Conservation (phyloP, 2,113 vertebrate species). For the Nyctereutes procyonoides region DNA sequence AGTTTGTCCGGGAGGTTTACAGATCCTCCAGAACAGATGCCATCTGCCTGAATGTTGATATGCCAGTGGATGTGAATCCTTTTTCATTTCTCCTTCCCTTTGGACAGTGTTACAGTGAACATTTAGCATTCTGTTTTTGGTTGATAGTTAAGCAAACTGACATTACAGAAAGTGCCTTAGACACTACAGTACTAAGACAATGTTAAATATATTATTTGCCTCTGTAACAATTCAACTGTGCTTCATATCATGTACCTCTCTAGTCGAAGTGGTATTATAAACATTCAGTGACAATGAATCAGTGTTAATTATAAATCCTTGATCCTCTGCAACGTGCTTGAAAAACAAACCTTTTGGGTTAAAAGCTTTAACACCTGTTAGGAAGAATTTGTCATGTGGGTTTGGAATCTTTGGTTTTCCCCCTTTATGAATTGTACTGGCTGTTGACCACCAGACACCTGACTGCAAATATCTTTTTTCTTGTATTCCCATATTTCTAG, state of each 20-base stretch:
- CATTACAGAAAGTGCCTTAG: slow-evolving; percentile 98
- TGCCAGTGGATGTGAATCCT: slow-evolving; percentile 85
- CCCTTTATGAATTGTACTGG: slow-evolving; percentile 89
- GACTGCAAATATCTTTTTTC: slow-evolving; percentile 94
- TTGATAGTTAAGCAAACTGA: slow-evolving; percentile 87
- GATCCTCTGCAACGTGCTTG: slow-evolving; percentile 87
- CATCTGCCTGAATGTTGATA: slow-evolving; percentile 83
- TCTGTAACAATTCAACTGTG: slow-evolving; percentile 89
- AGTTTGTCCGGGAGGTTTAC: slow-evolving; percentile 27
- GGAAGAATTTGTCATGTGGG: slow-evolving; percentile 88
- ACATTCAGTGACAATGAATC: slow-evolving; percentile 89
- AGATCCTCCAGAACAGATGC: slow-evolving; percentile 51
- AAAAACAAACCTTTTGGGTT: slow-evolving; percentile 90
- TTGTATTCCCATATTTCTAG: slow-evolving; percentile 98
- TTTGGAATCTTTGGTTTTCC: slow-evolving; percentile 82
- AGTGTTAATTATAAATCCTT: slow-evolving; percentile 89
- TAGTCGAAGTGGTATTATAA: slow-evolving; percentile 87
- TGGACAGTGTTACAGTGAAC: slow-evolving; percentile 86
- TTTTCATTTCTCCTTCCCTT: slow-evolving; percentile 54
- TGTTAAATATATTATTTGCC: slow-evolving; percentile 89
- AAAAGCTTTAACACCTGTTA: slow-evolving; percentile 95
- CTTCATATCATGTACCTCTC: slow-evolving; percentile 89
- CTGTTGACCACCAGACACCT: slow-evolving; percentile 94
- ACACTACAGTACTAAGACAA: slow-evolving; percentile 97
- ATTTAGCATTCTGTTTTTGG: slow-evolving; percentile 84